Percentiles rank a stretch among this genome's conserved stretches.
These are phyloP conservation scores for Ramphastos sulfuratus DNA, from an alignment of 2,113 vertebrate genomes.

Conservation along the genomic window DNA sequence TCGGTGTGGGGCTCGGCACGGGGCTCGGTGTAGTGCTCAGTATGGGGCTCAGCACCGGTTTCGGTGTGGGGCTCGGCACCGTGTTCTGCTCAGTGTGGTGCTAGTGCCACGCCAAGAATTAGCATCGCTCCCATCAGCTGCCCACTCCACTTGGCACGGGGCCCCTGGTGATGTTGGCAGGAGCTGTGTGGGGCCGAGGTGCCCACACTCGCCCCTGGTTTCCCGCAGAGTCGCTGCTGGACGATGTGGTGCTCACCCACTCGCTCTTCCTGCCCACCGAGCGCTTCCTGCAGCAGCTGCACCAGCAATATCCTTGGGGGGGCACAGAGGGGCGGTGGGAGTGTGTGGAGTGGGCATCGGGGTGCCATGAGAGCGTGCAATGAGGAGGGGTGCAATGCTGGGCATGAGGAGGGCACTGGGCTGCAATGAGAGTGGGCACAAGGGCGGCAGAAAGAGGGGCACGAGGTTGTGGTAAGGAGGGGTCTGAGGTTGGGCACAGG, in stretches of 20 bases:
- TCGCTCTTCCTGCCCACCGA: slow-evolving; percentile 94
- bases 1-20: background rate
- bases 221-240: slow-evolving; percentile 85
- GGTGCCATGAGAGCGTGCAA: background rate
- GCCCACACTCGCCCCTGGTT: background rate
- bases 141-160: background rate
- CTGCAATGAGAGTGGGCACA: background rate
- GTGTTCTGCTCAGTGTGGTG: no score
- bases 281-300: slow-evolving; percentile 91
- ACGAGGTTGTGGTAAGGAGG: background rate
- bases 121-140: background rate
- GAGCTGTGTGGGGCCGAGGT: accelerated
- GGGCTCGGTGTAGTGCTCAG: background rate
- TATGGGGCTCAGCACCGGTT: background rate
- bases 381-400: background rate
- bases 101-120: background rate
- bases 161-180: accelerated
- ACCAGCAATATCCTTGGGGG: slow-evolving; percentile 92
- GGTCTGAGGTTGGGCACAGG: background rate
- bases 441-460: background rate
- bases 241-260: slow-evolving; percentile 95
- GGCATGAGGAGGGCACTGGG: background rate
- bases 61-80: background rate
- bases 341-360: background rate
- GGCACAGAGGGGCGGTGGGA: background rate